Evolutionary conservation across 2,113 vertebrate genomes (phyloP), one percentile per base, ranked within the genome.

Genomic region (Stegastes partitus): DNA sequence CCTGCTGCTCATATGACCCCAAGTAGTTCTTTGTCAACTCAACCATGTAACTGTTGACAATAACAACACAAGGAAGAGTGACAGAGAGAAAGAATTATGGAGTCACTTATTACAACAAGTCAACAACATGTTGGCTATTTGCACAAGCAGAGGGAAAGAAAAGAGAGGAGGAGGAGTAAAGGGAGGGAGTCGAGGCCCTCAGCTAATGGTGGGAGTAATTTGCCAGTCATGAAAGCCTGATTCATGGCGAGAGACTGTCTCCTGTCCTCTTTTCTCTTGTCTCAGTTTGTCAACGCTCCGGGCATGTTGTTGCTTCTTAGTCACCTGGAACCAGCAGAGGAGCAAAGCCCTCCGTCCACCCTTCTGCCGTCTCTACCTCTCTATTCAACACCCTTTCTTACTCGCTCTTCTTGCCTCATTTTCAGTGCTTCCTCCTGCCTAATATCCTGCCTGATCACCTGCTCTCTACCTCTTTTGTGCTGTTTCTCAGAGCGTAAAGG

Each of bases 271-370:
- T 78, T 80, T 79, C 61, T 79, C 80, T 82, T 84, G 87, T 87
- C 90, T 82, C 69, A 59, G 81, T 73, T 73, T 72, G 73, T 81
- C 54, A 26, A 77, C 18, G 54, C 85, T 81, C 62, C 10, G 47
- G 81, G 78, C n/a, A 5, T 85, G 59, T 76, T 81, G 25, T 79
- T 74, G 63, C 64, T 54, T 57, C 68, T 70, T 56, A 81, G 72
- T 93, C 89, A 93, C 90, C 81, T 92, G 91, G 85, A 93, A 82
- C 79, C 72, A 76, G 23, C 72, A 42, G n/a, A 72, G 74, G 50
- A 84, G 58, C 22, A 72, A 74, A 64, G 61, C 69, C 79, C 68
- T 82, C 65, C 44, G 84, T 70, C 53, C 31, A 14, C 61, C 56
- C 45, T 71, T 57, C 72, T 59, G 1, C n/a, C 4, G 15, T 53